A percentile compares a stretch with the other conserved stretches of the same genome.
phyloP scores from a whole-genome alignment of 2,113 vertebrate species.

The Actinemys pallida region DNA sequence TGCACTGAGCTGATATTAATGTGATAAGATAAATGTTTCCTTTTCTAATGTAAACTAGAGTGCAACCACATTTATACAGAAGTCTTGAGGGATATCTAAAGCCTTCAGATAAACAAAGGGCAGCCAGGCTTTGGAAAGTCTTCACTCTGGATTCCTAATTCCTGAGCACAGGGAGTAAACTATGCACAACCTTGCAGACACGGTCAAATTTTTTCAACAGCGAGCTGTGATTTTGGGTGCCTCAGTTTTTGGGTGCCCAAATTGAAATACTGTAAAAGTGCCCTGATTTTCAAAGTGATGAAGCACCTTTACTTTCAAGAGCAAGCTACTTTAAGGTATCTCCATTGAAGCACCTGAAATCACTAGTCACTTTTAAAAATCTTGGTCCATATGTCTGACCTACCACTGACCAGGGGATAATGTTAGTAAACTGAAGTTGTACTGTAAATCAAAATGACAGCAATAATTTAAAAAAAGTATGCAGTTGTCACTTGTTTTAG shows the following conservation, averaged over 20 bases:
- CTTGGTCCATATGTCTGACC: neutral
- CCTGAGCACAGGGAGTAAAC: slow-evolving; percentile 55
- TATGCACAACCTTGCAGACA: neutral
- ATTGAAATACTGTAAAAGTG: neutral
- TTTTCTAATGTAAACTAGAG: slow-evolving; percentile 75
- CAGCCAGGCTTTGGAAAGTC: slow-evolving; percentile 49
- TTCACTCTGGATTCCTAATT: slow-evolving; percentile 53
- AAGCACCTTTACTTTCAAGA: neutral
- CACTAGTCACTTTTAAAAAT: neutral
- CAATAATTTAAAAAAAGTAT: neutral
- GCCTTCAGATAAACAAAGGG: slow-evolving; percentile 68
- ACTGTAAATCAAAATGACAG: neutral
- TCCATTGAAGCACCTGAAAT: accelerated
- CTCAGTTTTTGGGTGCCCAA: neutral
- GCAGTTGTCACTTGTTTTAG: neutral
- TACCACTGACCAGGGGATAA: neutral
- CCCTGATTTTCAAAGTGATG: neutral
- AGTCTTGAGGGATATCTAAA: slow-evolving; percentile 69
- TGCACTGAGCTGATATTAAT: slow-evolving; percentile 67
- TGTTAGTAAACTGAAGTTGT: neutral
- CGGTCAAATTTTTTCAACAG: neutral
- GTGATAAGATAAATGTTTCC: slow-evolving; percentile 77
- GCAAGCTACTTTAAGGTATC: neutral
- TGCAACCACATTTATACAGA: slow-evolving; percentile 71
- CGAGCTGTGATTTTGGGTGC: neutral